These are phyloP conservation scores for Meloidogyne floridensis DNA, from an alignment of 1,140 invertebrate species.

Conservation along the genomic window DNA sequence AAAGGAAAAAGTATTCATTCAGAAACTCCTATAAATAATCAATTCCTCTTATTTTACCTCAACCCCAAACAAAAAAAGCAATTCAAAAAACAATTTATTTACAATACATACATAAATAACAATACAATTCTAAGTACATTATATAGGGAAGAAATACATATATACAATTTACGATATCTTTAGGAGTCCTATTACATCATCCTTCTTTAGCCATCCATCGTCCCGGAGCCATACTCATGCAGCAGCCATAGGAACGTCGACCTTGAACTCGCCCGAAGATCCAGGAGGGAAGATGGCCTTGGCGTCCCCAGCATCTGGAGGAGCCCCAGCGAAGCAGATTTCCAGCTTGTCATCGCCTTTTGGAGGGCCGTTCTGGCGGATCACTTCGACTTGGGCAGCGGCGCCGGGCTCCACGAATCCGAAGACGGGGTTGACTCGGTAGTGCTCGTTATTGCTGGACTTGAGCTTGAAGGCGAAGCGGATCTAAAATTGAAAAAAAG, in stretches of 20 bases:
- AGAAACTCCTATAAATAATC: too few relatives aligned
- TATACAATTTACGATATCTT: too few relatives aligned
- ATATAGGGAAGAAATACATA: neutral
- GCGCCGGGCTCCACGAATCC: constrained; percentile 53
- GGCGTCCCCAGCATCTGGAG: constrained; percentile 50
- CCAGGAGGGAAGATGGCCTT: constrained; percentile 39
- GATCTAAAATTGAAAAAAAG: neutral
- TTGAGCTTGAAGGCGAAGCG: constrained; percentile 51
- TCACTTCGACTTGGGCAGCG: constrained; percentile 41
- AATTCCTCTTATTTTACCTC: too few relatives aligned
- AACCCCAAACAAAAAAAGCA: too few relatives aligned
- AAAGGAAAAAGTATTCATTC: too few relatives aligned
- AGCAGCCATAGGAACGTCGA: too few relatives aligned
- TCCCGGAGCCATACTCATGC: too few relatives aligned
- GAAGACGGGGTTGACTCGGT: constrained; percentile 55
- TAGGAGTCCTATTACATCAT: neutral
- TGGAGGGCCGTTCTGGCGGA: constrained; percentile 47
- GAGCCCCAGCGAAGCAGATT: constrained; percentile 46
- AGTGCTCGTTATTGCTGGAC: constrained; percentile 55
- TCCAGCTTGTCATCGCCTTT: constrained; percentile 56
- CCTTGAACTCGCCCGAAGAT: too few relatives aligned
- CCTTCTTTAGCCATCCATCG: neutral
- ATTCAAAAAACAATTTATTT: too few relatives aligned
- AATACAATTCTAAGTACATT: neutral
- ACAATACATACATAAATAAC: neutral